Conservation (phyloP, 2,113 vertebrate species). For the Trematocara zebra region DNA sequence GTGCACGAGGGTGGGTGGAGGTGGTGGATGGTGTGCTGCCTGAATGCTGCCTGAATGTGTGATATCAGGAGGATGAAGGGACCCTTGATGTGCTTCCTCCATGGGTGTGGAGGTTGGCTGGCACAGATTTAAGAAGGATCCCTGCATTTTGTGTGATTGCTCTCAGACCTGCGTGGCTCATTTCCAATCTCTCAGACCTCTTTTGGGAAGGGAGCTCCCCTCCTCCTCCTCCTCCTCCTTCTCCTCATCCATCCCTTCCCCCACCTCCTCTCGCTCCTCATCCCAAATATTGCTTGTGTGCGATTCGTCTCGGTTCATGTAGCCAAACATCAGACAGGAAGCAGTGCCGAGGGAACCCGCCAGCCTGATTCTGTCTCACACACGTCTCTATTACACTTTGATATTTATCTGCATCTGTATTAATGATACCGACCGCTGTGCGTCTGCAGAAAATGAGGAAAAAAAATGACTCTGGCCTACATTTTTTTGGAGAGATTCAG, state of each 20-base stretch:
- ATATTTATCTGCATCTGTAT: slow-evolving; percentile 38
- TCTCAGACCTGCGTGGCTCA: slow-evolving; percentile 29
- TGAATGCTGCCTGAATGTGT: not conserved
- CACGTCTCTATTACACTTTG: slow-evolving; percentile 21
- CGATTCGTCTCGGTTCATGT: slow-evolving; percentile 38
- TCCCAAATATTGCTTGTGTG: slow-evolving; percentile 52
- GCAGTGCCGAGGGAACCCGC: not conserved
- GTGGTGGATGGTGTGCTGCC: not conserved
- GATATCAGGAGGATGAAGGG: not conserved
- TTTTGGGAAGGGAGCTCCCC: slow-evolving; percentile 31
- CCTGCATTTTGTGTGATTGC: slow-evolving; percentile 49
- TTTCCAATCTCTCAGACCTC: slow-evolving; percentile 28
- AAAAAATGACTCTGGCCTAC: slow-evolving; percentile 22
- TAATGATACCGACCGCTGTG: slow-evolving; percentile 9
- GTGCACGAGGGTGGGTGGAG: not conserved
- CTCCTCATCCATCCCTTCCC: not conserved
- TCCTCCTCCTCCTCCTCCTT: not conserved
- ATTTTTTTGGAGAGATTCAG: not conserved
- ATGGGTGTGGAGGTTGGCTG: slow-evolving; percentile 41
- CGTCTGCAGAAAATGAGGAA: not conserved
- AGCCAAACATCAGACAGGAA: slow-evolving; percentile 61
- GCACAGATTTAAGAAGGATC: slow-evolving; percentile 30
- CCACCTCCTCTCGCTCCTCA: slow-evolving; percentile 18
- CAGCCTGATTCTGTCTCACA: slow-evolving; percentile 46
- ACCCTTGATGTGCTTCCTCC: not conserved